phyloP scores from a whole-genome alignment of 2,113 vertebrate genomes.

The Sitta europaea region DNA sequence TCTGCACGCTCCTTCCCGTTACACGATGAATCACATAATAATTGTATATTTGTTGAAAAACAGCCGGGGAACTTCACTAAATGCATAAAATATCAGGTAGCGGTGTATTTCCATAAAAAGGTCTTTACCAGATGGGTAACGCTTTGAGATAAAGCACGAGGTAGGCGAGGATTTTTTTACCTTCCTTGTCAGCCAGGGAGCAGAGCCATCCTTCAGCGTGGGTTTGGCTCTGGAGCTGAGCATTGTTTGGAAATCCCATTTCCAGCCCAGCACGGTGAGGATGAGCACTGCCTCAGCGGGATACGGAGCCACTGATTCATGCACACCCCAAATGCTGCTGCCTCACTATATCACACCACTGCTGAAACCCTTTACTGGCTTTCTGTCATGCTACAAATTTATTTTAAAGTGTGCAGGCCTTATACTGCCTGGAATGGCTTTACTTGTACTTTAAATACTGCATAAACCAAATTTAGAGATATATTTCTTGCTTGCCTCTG shows the following conservation, averaged over 20 bases:
- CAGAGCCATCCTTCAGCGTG: neutral
- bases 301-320: neutral
- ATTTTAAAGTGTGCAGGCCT: slow-evolving; percentile 56
- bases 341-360: neutral
- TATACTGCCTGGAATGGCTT: slow-evolving; percentile 40
- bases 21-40: neutral
- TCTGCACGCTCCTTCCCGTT: neutral
- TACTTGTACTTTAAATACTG: slow-evolving; percentile 52
- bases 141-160: neutral
- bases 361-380: slow-evolving; percentile 23
- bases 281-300: neutral
- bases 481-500: slow-evolving; percentile 11
- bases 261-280: neutral
- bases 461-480: slow-evolving; percentile 58
- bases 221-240: neutral
- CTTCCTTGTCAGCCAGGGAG: neutral
- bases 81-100: neutral
- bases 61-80: neutral
- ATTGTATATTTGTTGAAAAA: slow-evolving; percentile 22
- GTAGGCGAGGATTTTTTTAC: neutral
- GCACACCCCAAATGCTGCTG: neutral
- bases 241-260: neutral
- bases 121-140: neutral
- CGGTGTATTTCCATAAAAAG: neutral
- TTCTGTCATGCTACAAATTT: slow-evolving; percentile 63